Base-by-base conservation (phyloP, 1,140 invertebrate genomes). In the Rhagoletis zephyria region DNA sequence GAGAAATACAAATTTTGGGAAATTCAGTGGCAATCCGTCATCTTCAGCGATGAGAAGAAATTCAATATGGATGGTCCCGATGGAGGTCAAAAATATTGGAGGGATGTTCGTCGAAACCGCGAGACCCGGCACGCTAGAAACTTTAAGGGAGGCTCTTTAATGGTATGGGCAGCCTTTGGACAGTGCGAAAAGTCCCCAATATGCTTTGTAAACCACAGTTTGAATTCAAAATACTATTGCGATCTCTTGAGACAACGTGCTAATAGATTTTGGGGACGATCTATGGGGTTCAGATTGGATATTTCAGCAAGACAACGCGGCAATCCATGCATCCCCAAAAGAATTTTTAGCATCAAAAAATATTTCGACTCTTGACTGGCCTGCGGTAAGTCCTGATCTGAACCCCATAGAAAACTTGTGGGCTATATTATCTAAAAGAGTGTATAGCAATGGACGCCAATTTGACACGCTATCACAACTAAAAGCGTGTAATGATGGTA, bases 371-470 rank as follows among this genome's bases (percentile, higher is more conserved):
- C 87, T 88, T 61, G 45, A 67, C 4, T 89, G 88, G 87, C 87
- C 88, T 67, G 86, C 87, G 51, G 1, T 88, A 48, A 86, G 86
- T 85, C 87, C 88, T 9, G 89, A 89, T 85, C 14, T 89, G 63
- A 89, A 88, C 51, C 87, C 88, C 63, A 89, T 89, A 14, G 88
- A 89, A 56, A 85, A 89, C 56, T 59, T 88, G 6, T 89, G 88
- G 87, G 88, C 87, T 30, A 86, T 87, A 56, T 85, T 89, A 74
- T 87, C 89, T 2, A 42, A 65, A 7, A 19, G 65, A 10, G 63
- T 89, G 48, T 89, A 87, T 87, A 64, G 63, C 19, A 86, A 87
- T 87, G 85, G 88, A 64, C 9, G 65, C 61, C 86, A 89, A 81
- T 88, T 81, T 86, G 42, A 87, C 42, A 64, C 74, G 4, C 5